Conservation (phyloP, 2,113 vertebrate genomes). For the Scartelaos histophorus region DNA sequence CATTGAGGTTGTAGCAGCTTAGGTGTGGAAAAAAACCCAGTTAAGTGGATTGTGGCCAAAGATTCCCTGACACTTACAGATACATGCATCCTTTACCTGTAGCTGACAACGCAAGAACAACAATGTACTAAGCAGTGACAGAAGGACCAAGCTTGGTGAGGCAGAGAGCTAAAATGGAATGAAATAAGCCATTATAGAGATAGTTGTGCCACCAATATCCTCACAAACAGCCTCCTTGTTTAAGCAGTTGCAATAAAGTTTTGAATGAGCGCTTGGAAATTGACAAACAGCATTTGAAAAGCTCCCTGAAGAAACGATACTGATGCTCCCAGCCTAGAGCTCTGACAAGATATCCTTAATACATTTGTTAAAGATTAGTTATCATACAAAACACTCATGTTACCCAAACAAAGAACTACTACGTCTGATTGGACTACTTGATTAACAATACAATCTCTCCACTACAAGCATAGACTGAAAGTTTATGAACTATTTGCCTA, state of each 20-base stretch:
- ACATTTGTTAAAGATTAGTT: conserved; percentile 48
- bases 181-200: conserved; percentile 46
- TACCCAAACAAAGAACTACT: conserved; percentile 48
- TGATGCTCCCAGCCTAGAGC: conserved; percentile 58
- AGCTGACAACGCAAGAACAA: conserved; percentile 45
- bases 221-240: conserved; percentile 60
- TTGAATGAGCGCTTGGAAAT: conserved; percentile 42
- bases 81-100: conserved; percentile 37
- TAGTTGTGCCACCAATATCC: conserved; percentile 53
- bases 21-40: conserved; percentile 72
- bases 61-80: conserved; percentile 77
- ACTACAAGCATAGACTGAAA: conserved; percentile 42
- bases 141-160: conserved; percentile 28
- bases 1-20: conserved; percentile 81
- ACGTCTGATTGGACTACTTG: conserved; percentile 38
- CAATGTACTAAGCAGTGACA: conserved; percentile 49
- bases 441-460: conserved; percentile 47
- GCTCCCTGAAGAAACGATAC: conserved; percentile 72
- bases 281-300: conserved; percentile 65
- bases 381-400: conserved; percentile 55
- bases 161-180: conserved; percentile 57
- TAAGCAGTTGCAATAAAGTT: conserved; percentile 43
- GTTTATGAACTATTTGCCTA: conserved; percentile 40
- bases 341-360: conserved; percentile 53
- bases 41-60: conserved; percentile 71